Percentiles rank a stretch among this genome's conserved stretches.
Conservation (phyloP, 2,113 vertebrate species). For the Rhineura floridana region DNA sequence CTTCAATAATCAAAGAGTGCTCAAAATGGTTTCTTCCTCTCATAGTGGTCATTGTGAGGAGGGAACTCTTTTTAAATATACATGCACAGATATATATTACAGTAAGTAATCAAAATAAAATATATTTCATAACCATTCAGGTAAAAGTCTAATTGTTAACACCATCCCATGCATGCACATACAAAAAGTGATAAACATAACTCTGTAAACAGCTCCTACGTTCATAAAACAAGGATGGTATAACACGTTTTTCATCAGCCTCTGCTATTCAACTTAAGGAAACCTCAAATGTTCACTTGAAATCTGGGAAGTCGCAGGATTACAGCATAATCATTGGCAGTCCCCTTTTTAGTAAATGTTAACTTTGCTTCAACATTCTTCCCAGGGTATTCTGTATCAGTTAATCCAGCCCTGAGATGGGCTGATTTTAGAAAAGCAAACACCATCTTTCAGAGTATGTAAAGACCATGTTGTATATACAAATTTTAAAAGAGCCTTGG, state of each 20-base stretch:
- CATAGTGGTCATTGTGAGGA: not conserved
- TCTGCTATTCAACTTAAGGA: not conserved
- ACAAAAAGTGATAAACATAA: not conserved
- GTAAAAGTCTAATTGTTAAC: not conserved
- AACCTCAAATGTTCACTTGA: not conserved
- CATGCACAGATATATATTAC: not conserved
- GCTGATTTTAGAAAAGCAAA: constrained; percentile 35
- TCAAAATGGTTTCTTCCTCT: not conserved
- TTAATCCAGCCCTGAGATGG: constrained; percentile 53
- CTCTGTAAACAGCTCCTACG: not conserved
- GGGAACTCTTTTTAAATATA: not conserved
- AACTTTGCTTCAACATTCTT: constrained; percentile 46
- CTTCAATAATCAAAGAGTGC: not conserved
- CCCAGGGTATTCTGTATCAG: constrained; percentile 56
- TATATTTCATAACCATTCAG: not conserved
- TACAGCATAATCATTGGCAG: constrained; percentile 47
- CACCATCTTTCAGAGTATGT: not conserved
- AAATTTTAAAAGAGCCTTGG: constrained; percentile 18
- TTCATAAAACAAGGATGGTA: not conserved
- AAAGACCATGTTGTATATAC: constrained; percentile 9
- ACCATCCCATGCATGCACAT: not conserved
- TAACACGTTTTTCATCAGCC: not conserved
- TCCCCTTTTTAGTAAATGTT: constrained; percentile 55
- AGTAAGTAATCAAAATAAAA: too few relatives aligned
- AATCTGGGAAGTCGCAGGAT: constrained; percentile 23